A percentile compares a stretch with the other conserved stretches of the same genome.
Conservation (phyloP, 2,797 vertebrate genomes). For the Rhodeus uyekii region DNA sequence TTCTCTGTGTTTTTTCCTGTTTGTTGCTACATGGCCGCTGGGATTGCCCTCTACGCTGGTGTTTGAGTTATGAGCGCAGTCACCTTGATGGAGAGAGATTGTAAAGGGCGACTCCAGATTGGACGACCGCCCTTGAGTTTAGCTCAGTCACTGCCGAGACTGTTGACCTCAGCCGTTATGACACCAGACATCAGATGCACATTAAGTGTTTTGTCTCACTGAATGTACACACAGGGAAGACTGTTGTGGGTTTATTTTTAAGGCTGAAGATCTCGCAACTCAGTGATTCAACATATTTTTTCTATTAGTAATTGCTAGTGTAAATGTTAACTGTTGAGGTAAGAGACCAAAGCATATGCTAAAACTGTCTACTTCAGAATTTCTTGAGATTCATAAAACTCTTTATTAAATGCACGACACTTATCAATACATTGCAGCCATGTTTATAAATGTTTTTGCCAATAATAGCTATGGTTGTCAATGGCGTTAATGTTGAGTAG, state of each 20-base stretch:
- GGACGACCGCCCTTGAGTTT: slow-evolving; percentile 69
- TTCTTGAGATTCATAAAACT: background rate
- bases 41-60: slow-evolving; percentile 51
- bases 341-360: background rate
- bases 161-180: slow-evolving; percentile 73
- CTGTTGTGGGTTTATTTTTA: slow-evolving; percentile 20
- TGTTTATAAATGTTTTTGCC: background rate
- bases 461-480: background rate
- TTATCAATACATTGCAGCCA: background rate
- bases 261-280: slow-evolving; percentile 60
- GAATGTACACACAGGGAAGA: slow-evolving; percentile 32
- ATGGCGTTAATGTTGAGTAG: background rate
- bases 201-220: slow-evolving; percentile 56
- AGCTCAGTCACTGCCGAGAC: slow-evolving; percentile 65
- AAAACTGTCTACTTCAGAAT: background rate
- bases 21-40: slow-evolving; percentile 47
- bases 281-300: background rate
- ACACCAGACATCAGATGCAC: slow-evolving; percentile 64
- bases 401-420: background rate
- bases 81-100: slow-evolving; percentile 74
- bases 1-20: background rate
- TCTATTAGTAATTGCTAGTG: too few relatives aligned
- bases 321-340: too few relatives aligned
- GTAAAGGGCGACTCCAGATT: slow-evolving; percentile 64
- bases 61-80: slow-evolving; percentile 70